phyloP scores from a whole-genome alignment of 2,888 invertebrate species.

The Hypolimnas misippus region DNA sequence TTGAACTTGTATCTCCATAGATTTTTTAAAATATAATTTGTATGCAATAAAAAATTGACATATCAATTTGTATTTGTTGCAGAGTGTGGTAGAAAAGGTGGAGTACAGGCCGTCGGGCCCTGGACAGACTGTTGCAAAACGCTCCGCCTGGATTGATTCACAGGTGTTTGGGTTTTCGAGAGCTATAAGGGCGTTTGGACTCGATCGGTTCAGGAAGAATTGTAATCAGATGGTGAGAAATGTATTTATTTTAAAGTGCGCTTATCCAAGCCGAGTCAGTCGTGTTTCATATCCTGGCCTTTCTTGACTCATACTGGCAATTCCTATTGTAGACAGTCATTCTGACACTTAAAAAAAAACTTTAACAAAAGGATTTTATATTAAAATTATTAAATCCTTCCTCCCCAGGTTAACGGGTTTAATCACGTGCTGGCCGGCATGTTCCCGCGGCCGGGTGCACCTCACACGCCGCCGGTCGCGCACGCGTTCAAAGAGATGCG shows the following conservation, averaged over 20 bases:
- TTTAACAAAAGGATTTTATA: too few relatives aligned
- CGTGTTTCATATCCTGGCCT: too few relatives aligned
- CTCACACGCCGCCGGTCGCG: conserved; percentile 49
- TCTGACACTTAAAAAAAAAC: too few relatives aligned
- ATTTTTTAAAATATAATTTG: too few relatives aligned
- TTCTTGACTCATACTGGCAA: too few relatives aligned
- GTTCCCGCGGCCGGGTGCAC: conserved; percentile 83
- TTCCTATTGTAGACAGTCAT: too few relatives aligned
- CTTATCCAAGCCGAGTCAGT: too few relatives aligned
- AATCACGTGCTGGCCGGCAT: conserved; percentile 90
- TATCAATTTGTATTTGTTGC: conserved; percentile 52
- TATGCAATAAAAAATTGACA: too few relatives aligned
- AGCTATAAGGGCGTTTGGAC: conserved; percentile 94
- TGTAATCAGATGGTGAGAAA: conserved; percentile 88
- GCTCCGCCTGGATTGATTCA: conserved; percentile 95
- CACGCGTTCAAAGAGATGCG: conserved; percentile 85
- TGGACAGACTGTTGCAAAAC: conserved; percentile 89
- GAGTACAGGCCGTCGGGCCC: conserved; percentile 90
- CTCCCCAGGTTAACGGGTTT: conserved; percentile 87
- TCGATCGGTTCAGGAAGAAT: conserved; percentile 95
- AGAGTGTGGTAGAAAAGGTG: conserved; percentile 96
- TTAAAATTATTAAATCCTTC: too few relatives aligned
- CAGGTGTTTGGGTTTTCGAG: conserved; percentile 94
- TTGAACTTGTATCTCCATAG: too few relatives aligned
- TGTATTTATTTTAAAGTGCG: too few relatives aligned